Conservation (phyloP, 2,113 vertebrate species). For the Galemys pyrenaicus region DNA sequence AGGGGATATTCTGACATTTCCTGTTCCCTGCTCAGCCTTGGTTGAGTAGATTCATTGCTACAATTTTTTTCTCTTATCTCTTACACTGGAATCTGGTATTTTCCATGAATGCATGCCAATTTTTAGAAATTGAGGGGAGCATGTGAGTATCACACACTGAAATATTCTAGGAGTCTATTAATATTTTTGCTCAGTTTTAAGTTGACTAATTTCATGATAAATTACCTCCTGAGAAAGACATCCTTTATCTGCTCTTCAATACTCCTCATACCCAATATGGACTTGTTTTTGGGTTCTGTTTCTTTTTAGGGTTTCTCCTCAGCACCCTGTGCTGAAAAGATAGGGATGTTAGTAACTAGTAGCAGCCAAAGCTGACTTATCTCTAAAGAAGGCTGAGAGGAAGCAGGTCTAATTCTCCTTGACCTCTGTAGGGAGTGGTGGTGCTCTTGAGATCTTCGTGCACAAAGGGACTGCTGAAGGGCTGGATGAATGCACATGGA, state of each 20-base stretch:
- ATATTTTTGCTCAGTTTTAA: conserved; percentile 48
- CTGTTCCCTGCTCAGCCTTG: neutral
- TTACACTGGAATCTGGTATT: neutral
- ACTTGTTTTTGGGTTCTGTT: neutral
- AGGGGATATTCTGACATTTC: neutral
- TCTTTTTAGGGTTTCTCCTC: conserved; percentile 35
- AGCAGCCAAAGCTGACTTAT: neutral
- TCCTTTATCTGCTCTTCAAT: neutral
- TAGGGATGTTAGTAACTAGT: conserved; percentile 57
- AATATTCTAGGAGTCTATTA: conserved; percentile 49
- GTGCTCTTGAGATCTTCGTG: neutral
- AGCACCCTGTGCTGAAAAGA: conserved; percentile 63
- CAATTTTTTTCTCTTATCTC: neutral
- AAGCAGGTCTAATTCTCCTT: conserved; percentile 49
- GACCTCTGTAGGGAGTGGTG: neutral
- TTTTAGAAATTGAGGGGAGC: conserved; percentile 6
- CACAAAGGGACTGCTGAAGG: neutral
- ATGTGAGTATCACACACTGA: neutral
- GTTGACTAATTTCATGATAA: conserved; percentile 35
- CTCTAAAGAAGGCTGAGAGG: conserved; percentile 35
- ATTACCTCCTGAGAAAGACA: neutral
- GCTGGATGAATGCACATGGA: neutral
- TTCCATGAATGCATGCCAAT: neutral
- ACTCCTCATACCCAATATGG: neutral
- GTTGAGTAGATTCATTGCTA: neutral